Conservation (phyloP, 2,113 vertebrate species). For the Prochilodus magdalenae region DNA sequence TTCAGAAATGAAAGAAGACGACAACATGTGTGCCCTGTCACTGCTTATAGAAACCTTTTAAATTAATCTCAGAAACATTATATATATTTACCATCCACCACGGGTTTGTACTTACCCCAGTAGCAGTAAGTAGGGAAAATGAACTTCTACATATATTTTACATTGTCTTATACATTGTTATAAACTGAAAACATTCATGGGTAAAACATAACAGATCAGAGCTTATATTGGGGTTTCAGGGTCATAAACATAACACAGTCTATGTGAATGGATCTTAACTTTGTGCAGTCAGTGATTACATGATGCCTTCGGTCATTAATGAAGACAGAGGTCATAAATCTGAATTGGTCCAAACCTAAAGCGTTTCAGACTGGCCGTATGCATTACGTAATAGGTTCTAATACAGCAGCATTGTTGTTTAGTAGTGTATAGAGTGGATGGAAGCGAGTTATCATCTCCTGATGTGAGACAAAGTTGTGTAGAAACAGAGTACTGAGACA, state of each 20-base stretch:
- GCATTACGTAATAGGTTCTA: too few species aligned
- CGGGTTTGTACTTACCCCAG: too few species aligned
- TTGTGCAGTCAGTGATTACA: background rate
- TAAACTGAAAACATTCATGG: slow-evolving; percentile 8
- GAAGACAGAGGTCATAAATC: background rate
- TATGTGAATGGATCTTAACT: background rate
- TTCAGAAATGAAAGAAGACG: slow-evolving; percentile 34
- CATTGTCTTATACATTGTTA: background rate
- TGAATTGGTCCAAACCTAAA: background rate
- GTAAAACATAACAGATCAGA: slow-evolving; percentile 2
- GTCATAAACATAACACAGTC: background rate
- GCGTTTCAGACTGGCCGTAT: background rate
- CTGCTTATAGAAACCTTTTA: background rate
- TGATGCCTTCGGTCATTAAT: background rate
- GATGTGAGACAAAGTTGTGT: background rate
- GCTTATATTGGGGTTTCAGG: background rate
- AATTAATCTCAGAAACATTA: slow-evolving; percentile 3
- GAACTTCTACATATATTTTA: too few species aligned
- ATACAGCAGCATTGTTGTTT: background rate
- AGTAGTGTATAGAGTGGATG: background rate
- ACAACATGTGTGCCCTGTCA: background rate
- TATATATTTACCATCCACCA: too few species aligned
- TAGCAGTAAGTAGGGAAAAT: too few species aligned
- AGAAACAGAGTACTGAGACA: background rate
- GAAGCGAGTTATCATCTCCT: background rate